A percentile compares a stretch with the other conserved stretches of the same genome.
Conservation (phyloP, 2,888 invertebrate species). For the Tridacna gigas region DNA sequence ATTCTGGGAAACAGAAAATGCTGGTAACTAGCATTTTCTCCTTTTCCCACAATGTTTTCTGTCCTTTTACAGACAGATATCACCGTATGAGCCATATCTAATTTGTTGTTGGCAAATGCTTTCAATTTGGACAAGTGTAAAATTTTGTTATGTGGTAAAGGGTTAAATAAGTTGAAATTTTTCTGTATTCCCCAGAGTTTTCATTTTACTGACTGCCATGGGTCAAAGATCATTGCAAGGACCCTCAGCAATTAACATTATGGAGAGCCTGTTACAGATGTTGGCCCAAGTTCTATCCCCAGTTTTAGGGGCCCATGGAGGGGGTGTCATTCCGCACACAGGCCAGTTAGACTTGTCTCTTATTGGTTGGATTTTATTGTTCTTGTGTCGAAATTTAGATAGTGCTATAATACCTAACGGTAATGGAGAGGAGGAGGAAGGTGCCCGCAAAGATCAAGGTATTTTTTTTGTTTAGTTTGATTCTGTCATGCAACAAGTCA, state of each 20-base stretch:
- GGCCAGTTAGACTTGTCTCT: conserved; percentile 88
- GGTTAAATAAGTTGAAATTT: no score
- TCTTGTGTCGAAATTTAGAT: conserved; percentile 90
- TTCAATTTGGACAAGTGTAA: no score
- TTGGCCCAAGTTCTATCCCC: conserved; percentile 86
- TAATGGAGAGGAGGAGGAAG: conserved; percentile 71
- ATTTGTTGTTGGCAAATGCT: no score
- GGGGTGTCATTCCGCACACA: conserved; percentile 56
- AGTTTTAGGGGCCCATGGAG: conserved; percentile 46
- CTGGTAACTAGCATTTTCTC: no score
- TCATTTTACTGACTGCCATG: conserved; percentile 94
- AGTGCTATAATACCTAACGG: conserved; percentile 62
- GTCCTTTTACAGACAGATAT: neutral
- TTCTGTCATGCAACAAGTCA: no score
- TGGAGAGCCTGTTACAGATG: conserved; percentile 82
- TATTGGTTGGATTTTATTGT: conserved; percentile 91
- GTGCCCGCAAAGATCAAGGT: conserved; percentile 69
- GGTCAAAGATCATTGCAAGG: conserved; percentile 90
- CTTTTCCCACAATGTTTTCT: neutral
- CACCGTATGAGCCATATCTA: no score
- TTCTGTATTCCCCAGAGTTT: conserved; percentile 87
- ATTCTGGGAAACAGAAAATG: no score
- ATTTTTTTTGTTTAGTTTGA: no score
- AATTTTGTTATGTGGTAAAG: no score
- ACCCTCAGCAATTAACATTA: conserved; percentile 77